A percentile compares a stretch with the other conserved stretches of the same genome.
These are phyloP conservation scores for Pipa parva DNA, from an alignment of 2,113 vertebrate species.

Conservation along the genomic window DNA sequence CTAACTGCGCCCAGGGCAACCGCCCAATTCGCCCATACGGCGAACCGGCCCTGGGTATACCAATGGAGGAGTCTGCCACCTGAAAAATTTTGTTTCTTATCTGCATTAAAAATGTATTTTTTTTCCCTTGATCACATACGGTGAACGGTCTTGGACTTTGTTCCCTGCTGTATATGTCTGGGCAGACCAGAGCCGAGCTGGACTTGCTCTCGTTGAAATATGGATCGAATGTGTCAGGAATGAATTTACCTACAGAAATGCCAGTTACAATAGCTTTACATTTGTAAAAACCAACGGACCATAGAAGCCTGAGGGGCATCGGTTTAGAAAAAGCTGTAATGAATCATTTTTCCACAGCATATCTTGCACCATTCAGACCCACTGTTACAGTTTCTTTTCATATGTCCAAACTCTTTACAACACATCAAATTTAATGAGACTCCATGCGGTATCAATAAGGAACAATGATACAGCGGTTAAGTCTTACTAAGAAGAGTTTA, in stretches of 20 bases:
- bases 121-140: no score
- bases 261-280: constrained; percentile 36
- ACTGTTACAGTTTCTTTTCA: constrained; percentile 59
- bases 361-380: constrained; percentile 61
- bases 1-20: no score
- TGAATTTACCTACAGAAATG: no score
- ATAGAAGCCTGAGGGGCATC: constrained; percentile 59
- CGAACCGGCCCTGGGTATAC: no score
- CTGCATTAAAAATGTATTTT: neutral
- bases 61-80: no score
- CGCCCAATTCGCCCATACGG: no score
- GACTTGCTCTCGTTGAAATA: no score
- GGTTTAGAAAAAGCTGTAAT: constrained; percentile 61
- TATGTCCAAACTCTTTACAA: constrained; percentile 61
- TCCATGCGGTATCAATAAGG: constrained; percentile 63
- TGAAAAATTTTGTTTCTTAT: no score
- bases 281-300: constrained; percentile 51
- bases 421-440: constrained; percentile 73
- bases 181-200: no score
- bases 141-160: no score
- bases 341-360: constrained; percentile 60
- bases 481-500: constrained; percentile 65
- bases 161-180: no score
- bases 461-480: constrained; percentile 54
- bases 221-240: no score